Percentiles rank a stretch among this genome's conserved stretches.
Conservation (phyloP, 2,888 invertebrate species). For the Lepidonotus clava region DNA sequence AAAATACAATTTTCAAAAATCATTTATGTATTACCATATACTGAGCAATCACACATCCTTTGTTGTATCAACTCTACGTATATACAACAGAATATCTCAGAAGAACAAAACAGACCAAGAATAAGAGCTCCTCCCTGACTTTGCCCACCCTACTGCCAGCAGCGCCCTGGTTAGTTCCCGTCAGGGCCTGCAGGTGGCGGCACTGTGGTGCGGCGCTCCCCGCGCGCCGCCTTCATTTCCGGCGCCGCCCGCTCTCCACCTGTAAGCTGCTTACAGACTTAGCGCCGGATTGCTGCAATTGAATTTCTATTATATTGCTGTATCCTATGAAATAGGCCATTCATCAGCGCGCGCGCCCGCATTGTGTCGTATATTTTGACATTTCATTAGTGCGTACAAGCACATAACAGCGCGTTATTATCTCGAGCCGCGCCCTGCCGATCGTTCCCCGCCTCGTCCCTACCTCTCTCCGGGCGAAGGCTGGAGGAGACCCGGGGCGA, state of each 20-base stretch:
- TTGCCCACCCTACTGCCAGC: not conserved
- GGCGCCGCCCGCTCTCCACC: not conserved
- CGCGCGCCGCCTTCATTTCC: constrained; percentile 44
- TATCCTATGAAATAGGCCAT: constrained; percentile 51
- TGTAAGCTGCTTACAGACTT: constrained; percentile 51
- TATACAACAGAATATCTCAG: too few relatives aligned
- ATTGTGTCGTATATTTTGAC: constrained; percentile 52
- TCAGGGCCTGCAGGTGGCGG: constrained; percentile 9
- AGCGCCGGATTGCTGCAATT: constrained; percentile 43
- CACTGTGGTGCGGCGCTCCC: not conserved
- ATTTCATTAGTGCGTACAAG: constrained; percentile 50
- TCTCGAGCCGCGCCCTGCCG: not conserved
- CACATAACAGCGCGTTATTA: constrained; percentile 41
- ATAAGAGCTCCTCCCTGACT: not conserved
- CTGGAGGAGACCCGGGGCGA: not conserved
- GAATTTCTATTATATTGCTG: constrained; percentile 55
- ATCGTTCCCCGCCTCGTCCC: not conserved
- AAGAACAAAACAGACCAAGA: too few relatives aligned
- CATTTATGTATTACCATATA: too few relatives aligned
- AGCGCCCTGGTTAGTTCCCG: not conserved
- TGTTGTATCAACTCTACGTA: too few relatives aligned
- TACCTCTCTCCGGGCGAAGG: not conserved
- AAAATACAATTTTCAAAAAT: too few relatives aligned
- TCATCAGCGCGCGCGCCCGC: constrained; percentile 42
- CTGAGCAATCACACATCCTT: too few relatives aligned